These are phyloP conservation scores for Andrena cerasifolii DNA, from an alignment of 1,140 invertebrate genomes.

Conservation along the genomic window DNA sequence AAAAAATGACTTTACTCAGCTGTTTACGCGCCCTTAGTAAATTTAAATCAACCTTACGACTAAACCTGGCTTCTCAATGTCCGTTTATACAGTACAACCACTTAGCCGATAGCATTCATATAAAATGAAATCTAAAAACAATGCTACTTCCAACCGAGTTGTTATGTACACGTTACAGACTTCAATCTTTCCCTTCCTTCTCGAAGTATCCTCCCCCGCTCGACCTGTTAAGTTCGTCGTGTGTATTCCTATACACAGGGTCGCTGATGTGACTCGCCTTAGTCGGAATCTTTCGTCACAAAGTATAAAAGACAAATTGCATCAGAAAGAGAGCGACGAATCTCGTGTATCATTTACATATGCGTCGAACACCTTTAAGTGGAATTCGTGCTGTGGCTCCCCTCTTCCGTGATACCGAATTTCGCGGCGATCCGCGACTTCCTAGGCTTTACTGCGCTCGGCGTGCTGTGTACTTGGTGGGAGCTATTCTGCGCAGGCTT, in stretches of 20 bases:
- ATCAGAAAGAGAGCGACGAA: too few species aligned
- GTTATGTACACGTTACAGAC: conserved; percentile 15
- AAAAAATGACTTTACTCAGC: conserved; percentile 29
- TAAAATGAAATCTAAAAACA: conserved; percentile 33
- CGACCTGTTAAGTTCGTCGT: background rate
- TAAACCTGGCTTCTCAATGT: background rate
- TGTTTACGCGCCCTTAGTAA: background rate
- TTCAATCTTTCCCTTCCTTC: background rate
- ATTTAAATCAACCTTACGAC: conserved; percentile 3
- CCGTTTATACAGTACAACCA: background rate
- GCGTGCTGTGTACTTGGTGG: conserved; percentile 63
- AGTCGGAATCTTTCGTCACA: conserved; percentile 27
- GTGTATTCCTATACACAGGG: background rate
- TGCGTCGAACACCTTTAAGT: background rate
- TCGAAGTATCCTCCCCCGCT: too few species aligned
- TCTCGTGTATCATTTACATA: background rate
- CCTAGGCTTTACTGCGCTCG: conserved; percentile 75
- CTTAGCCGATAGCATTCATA: background rate
- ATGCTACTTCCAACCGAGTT: conserved; percentile 34
- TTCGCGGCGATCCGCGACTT: conserved; percentile 84
- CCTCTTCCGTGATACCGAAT: conserved; percentile 73
- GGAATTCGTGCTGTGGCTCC: conserved; percentile 56
- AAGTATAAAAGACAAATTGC: conserved; percentile 11
- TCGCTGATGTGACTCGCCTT: background rate
- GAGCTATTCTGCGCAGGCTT: conserved; percentile 14